Base-by-base conservation (phyloP, 2,888 invertebrate species). In the Odiellus spinosus region DNA sequence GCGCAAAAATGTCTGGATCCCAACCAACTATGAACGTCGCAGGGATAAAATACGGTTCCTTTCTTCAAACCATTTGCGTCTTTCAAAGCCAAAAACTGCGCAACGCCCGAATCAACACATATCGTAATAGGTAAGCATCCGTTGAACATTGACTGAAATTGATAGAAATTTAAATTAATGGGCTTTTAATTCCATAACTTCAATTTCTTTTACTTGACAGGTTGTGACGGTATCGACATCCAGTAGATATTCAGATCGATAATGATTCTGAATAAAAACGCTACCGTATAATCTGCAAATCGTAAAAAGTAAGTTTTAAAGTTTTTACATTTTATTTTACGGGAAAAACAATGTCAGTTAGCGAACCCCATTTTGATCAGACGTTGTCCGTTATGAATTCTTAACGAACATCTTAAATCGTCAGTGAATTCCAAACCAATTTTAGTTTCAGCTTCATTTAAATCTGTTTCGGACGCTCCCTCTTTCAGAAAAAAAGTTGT, bases 341-440 rank as follows among this genome's bases (percentile, higher is more conserved):
- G 26, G 4, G 26, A 6, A 8, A 26, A 4, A 26, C 26, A 6
- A 26, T 26, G 5, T 8, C 12, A 21, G 8, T 21, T 42, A 36
- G 21, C 21, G 42, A 45, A 55, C 55, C 55, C 53, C 12, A 50
- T 50, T 11, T 44, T 46, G 6, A 41, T 46, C 12, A 55, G 38
- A 26, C 48, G 42, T 51, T 63, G 61, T 12, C 62, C 63, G 55
- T 62, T 59, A 44, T 60, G 59, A 20, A 63, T 58, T 17, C 61
- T 55, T 47, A 59, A 59, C 11, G 61, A 60, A 45, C 61, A 59
- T 32, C 61, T 48, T 1, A 62, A 40, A 53, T 62, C 63, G 15
- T 46, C 38, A 0, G 62, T 62, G 11, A 63, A 48, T 33, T 44
- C 50, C n/a, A 55, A 48, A 17, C 50, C 51, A 3, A 59, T 44